Conservation (phyloP, 2,888 invertebrate genomes). For the Branchellion lobata region DNA sequence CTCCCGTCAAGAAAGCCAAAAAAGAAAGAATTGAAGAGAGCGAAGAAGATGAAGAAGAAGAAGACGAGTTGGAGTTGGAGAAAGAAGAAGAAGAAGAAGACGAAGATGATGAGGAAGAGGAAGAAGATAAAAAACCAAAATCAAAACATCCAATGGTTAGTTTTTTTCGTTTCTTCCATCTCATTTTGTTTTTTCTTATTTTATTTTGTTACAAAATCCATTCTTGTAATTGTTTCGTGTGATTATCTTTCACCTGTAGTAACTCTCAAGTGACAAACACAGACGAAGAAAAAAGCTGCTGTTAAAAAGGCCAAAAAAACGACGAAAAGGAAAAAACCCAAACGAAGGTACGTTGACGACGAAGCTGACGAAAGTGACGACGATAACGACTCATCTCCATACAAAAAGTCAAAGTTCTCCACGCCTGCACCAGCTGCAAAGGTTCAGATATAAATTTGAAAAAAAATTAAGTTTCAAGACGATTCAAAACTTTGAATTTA, state of each 20-base stretch:
- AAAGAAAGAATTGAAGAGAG: slow-evolving; percentile 50
- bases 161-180: background rate
- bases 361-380: slow-evolving; percentile 46
- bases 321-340: slow-evolving; percentile 4
- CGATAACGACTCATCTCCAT: background rate
- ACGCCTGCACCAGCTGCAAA: background rate
- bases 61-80: too few relatives aligned
- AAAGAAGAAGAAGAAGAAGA: slow-evolving; percentile 49
- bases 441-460: too few relatives aligned
- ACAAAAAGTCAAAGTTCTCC: background rate
- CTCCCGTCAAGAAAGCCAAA: slow-evolving; percentile 52
- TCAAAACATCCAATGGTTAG: background rate
- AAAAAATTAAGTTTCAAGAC: too few relatives aligned
- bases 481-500: too few relatives aligned
- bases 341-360: slow-evolving; percentile 46
- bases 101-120: slow-evolving; percentile 13
- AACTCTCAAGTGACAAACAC: background rate
- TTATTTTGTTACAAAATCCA: background rate
- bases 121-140: slow-evolving; percentile 10
- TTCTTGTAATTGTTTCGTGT: background rate
- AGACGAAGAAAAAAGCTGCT: background rate
- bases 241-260: background rate
- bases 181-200: background rate
- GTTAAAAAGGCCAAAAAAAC: background rate
- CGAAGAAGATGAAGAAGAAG: slow-evolving; percentile 51